These are phyloP conservation scores for Mystacides longicornis DNA, from an alignment of 2,888 invertebrate genomes.

Conservation along the genomic window DNA sequence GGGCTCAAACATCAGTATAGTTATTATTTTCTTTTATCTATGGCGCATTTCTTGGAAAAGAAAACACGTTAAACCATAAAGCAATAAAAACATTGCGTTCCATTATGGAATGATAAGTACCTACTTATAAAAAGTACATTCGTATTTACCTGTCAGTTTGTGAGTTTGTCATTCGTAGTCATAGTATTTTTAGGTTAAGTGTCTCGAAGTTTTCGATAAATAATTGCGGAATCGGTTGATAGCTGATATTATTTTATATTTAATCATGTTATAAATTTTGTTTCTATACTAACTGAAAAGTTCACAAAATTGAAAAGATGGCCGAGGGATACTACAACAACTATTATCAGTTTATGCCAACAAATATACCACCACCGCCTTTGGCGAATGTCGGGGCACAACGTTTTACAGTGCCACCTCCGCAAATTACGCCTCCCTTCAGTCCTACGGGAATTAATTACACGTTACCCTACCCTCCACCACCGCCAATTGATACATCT, in stretches of 20 bases:
- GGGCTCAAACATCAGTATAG: too few species aligned
- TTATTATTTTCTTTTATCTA: too few species aligned
- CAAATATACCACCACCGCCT: neutral
- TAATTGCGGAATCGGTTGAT: too few species aligned
- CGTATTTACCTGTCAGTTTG: too few species aligned
- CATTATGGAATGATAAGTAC: too few species aligned
- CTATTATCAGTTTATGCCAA: neutral
- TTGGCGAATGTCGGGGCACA: neutral
- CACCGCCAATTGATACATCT: neutral
- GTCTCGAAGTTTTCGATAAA: too few species aligned
- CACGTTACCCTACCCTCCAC: neutral
- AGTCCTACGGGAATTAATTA: neutral
- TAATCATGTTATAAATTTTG: neutral
- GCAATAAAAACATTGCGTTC: too few species aligned
- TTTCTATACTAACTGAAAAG: neutral
- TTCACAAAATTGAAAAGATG: neutral
- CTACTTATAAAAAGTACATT: too few species aligned
- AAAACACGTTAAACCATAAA: too few species aligned
- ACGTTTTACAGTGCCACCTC: neutral
- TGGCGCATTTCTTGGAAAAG: too few species aligned
- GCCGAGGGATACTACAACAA: neutral
- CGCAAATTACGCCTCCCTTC: neutral
- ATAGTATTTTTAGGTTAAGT: too few species aligned
- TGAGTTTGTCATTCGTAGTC: too few species aligned
- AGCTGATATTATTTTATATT: neutral